These are phyloP conservation scores for Eupsittula cactorum DNA, from an alignment of 2,113 vertebrate genomes.

Conservation along the genomic window DNA sequence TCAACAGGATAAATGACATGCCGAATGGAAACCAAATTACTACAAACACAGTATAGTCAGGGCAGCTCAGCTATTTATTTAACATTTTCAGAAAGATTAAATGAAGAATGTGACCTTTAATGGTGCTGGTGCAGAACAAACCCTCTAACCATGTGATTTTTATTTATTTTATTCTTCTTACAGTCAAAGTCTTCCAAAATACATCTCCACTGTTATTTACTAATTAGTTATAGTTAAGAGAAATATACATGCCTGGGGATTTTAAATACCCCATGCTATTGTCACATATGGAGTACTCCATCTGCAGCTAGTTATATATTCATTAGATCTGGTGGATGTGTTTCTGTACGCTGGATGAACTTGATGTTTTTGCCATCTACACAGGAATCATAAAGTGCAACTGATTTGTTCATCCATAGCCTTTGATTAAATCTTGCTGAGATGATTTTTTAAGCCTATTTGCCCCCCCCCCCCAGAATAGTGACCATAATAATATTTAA, in stretches of 20 bases:
- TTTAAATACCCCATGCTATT: background rate
- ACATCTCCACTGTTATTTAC: background rate
- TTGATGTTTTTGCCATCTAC: background rate
- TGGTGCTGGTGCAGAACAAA: background rate
- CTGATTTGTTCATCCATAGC: background rate
- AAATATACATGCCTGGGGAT: background rate
- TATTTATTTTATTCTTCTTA: background rate
- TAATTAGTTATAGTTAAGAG: background rate
- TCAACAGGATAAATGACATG: background rate
- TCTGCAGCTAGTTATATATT: background rate
- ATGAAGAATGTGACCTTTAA: slow-evolving; percentile 15
- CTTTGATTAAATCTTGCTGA: background rate
- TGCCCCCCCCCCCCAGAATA: background rate
- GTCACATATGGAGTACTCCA: background rate
- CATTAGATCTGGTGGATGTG: background rate
- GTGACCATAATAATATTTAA: background rate
- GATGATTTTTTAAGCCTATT: background rate
- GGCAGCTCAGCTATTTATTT: slow-evolving; percentile 10
- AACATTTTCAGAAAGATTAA: slow-evolving; percentile 21
- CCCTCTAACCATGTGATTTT: background rate
- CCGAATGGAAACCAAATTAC: background rate
- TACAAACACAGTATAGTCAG: background rate
- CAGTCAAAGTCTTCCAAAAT: background rate
- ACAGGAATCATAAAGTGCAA: background rate
- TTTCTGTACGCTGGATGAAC: background rate